Evolutionary conservation across 2,888 invertebrate species (phyloP).

Genomic region (Polyommatus icarus): DNA sequence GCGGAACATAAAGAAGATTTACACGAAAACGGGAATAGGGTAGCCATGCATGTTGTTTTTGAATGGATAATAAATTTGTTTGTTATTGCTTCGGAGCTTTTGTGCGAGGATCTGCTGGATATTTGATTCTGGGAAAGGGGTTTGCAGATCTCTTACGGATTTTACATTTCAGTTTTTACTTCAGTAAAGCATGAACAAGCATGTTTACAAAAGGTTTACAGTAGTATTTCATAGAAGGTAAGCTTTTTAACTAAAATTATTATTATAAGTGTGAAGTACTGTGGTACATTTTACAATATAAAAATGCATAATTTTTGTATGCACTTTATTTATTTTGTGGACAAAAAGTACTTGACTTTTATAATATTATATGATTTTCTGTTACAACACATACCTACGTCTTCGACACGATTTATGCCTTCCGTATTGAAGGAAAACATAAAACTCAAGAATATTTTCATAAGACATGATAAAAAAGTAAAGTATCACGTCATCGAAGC

Average conservation of each 20-base stretch:
- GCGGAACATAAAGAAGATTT: constrained; percentile 72
- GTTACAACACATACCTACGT: too few relatives aligned
- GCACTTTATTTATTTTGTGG: too few relatives aligned
- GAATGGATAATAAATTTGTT: constrained; percentile 29
- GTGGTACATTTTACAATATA: too few relatives aligned
- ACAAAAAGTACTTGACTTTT: too few relatives aligned
- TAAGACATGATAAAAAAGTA: not conserved
- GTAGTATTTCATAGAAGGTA: not conserved
- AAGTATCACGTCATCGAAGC: not conserved
- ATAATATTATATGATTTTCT: too few relatives aligned
- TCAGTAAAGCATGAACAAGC: not conserved
- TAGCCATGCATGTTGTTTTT: constrained; percentile 25
- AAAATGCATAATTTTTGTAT: too few relatives aligned
- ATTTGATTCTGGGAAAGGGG: not conserved
- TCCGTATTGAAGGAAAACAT: not conserved
- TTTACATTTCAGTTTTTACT: not conserved
- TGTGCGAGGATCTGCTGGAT: constrained; percentile 1
- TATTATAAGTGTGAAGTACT: too few relatives aligned
- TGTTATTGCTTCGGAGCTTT: not conserved
- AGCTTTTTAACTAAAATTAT: too few relatives aligned
- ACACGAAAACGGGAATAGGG: constrained; percentile 54
- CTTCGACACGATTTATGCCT: too few relatives aligned
- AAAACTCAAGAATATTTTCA: not conserved
- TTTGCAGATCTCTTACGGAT: not conserved
- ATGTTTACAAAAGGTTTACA: not conserved